phyloP scores from a whole-genome alignment of 1,140 invertebrate genomes.

The Drosophila asahinai region DNA sequence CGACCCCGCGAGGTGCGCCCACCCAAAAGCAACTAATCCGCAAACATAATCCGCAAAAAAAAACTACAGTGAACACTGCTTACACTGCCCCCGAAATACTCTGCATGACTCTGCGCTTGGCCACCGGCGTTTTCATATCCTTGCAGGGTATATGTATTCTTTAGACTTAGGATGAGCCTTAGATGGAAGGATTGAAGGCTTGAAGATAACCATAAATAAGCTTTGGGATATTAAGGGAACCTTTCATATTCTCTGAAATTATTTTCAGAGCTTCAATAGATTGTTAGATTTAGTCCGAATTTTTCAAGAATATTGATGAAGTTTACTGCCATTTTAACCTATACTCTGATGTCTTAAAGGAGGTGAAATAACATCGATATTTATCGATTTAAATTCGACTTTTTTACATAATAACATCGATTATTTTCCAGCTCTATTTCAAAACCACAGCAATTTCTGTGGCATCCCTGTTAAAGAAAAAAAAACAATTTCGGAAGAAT shows the following conservation, averaged over 20 bases:
- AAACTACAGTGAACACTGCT: slow-evolving; percentile 23
- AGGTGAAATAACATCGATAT: background rate
- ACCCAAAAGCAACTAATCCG: slow-evolving; percentile 45
- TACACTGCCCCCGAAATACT: slow-evolving; percentile 31
- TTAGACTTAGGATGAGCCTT: too few species aligned
- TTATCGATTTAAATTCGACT: background rate
- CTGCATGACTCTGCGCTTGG: slow-evolving; percentile 43
- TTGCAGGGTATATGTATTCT: slow-evolving; percentile 9
- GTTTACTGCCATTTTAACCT: too few species aligned
- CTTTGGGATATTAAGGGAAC: background rate
- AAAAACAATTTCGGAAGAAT: background rate
- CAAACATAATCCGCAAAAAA: slow-evolving; percentile 11
- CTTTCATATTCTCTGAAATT: background rate
- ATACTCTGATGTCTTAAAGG: background rate
- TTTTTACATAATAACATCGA: background rate
- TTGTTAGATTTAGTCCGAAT: too few species aligned
- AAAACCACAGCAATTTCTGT: too few species aligned
- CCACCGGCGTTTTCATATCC: slow-evolving; percentile 18
- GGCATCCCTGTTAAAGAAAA: background rate
- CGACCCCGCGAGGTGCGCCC: slow-evolving; percentile 71
- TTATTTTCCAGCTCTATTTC: background rate
- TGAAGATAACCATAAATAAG: too few species aligned
- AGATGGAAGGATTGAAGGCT: background rate
- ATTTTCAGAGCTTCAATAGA: too few species aligned
- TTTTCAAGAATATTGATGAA: too few species aligned